Evolutionary conservation across 1,140 invertebrate species (phyloP).

Genomic region (Cataglyphis hispanica): DNA sequence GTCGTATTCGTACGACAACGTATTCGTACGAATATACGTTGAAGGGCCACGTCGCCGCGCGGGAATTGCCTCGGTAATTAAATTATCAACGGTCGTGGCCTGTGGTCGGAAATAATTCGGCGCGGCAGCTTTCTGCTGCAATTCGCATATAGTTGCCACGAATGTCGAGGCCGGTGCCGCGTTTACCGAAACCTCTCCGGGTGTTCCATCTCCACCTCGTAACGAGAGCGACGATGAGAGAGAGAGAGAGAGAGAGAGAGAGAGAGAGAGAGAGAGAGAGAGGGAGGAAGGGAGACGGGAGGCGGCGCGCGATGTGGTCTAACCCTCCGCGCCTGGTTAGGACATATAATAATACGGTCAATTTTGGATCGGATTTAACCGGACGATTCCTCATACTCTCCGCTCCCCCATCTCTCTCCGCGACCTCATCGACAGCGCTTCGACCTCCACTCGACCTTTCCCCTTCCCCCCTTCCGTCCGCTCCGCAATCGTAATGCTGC

Average conservation of each 20-base stretch:
- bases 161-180: constrained; percentile 68
- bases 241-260: not conserved
- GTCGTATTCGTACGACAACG: constrained; percentile 17
- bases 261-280: not conserved
- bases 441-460: constrained; percentile 68
- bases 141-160: constrained; percentile 78
- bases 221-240: constrained; percentile 52
- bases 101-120: constrained; percentile 85
- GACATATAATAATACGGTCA: constrained; percentile 84
- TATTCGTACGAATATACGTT: constrained; percentile 42
- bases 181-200: constrained; percentile 72
- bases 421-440: constrained; percentile 66
- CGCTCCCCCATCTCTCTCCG: constrained; percentile 13
- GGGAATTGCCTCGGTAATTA: constrained; percentile 82
- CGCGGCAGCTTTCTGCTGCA: constrained; percentile 81
- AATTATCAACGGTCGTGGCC: constrained; percentile 82
- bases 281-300: constrained; percentile 29
- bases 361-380: constrained; percentile 82
- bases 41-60: constrained; percentile 66
- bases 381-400: constrained; percentile 68
- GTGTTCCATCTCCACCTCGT: constrained; percentile 57
- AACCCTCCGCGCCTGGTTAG: constrained; percentile 73
- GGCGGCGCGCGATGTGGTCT: constrained; percentile 73
- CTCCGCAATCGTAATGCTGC: constrained; percentile 61
- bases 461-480: constrained; percentile 3